These are phyloP conservation scores for Danionella dracula DNA, from an alignment of 2,797 vertebrate genomes.

Conservation along the genomic window DNA sequence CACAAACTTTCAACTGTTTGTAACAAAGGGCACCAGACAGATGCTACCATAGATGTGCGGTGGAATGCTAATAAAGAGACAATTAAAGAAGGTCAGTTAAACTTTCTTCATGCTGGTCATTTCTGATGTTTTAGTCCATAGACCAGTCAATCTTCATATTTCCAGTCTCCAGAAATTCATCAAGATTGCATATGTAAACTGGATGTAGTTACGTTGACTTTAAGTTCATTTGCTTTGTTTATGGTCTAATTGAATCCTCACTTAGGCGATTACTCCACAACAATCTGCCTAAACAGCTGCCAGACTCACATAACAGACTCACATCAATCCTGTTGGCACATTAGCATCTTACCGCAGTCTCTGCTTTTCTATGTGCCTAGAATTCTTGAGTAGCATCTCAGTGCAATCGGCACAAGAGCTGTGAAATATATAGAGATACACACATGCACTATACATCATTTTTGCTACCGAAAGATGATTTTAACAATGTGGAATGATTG, in stretches of 20 bases:
- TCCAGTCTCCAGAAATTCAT: neutral
- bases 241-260: neutral
- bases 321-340: constrained; percentile 14
- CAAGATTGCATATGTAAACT: neutral
- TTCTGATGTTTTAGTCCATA: no score
- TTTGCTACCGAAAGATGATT: neutral
- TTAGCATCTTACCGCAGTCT: constrained; percentile 4
- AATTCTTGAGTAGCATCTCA: constrained; percentile 3
- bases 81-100: no score
- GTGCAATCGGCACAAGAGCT: neutral
- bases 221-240: neutral
- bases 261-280: neutral
- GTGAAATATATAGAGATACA: constrained; percentile 5
- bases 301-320: neutral
- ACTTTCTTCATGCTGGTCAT: no score
- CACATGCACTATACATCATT: neutral
- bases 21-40: no score
- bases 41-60: no score
- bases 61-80: no score
- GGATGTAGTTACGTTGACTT: neutral
- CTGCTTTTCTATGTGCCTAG: constrained; percentile 23
- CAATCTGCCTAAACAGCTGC: constrained; percentile 8
- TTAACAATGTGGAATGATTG: neutral
- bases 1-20: no score
- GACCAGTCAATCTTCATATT: no score